phyloP scores from a whole-genome alignment of 1,140 invertebrate species.

The Pantala flavescens region DNA sequence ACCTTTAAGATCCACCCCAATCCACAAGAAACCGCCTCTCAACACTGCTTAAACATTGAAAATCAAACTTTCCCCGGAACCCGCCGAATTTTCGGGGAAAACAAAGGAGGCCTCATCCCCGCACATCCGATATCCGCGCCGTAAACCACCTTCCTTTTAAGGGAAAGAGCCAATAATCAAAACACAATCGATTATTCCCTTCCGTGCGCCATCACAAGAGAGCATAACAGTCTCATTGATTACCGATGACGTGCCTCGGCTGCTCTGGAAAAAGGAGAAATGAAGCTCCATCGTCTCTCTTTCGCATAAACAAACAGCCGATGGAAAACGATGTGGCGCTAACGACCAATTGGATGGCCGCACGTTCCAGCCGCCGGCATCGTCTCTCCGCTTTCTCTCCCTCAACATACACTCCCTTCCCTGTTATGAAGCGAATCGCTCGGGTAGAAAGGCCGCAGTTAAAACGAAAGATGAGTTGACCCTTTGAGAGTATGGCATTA shows the following conservation, averaged over 20 bases:
- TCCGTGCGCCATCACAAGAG: neutral
- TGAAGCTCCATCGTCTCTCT: no score
- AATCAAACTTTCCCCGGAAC: no score
- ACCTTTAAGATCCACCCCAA: no score
- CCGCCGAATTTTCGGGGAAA: no score
- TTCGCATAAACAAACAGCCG: no score
- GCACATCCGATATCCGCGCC: no score
- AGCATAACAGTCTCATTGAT: neutral
- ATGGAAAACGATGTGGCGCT: no score
- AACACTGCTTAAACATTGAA: no score
- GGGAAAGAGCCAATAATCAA: neutral
- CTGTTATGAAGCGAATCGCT: neutral
- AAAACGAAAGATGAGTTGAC: neutral
- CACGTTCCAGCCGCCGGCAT: neutral
- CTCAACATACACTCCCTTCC: neutral
- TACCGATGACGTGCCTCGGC: neutral
- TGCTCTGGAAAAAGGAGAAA: no score
- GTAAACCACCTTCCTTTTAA: neutral
- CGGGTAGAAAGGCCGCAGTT: neutral
- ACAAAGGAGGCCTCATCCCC: no score
- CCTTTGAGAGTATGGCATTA: neutral
- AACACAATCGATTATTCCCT: slow-evolving; percentile 2
- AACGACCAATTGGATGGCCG: neutral
- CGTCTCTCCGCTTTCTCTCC: neutral
- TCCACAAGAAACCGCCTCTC: no score